These are phyloP conservation scores for Mythimna ferrago DNA, from an alignment of 2,888 invertebrate species.

Conservation along the genomic window DNA sequence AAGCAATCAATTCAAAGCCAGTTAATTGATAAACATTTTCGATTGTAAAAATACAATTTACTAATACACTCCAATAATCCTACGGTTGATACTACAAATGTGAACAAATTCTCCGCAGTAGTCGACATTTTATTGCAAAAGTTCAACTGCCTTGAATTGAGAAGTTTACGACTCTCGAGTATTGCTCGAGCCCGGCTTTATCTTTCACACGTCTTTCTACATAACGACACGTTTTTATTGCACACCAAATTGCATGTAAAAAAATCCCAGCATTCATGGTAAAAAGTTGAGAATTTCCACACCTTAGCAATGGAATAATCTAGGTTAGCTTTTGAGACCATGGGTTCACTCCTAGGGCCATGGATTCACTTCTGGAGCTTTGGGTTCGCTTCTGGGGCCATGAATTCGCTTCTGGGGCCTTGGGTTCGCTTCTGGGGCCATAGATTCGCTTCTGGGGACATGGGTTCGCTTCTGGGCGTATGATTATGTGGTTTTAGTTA, in stretches of 20 bases:
- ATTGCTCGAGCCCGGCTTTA: constrained; percentile 42
- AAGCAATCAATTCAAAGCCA: constrained; percentile 6
- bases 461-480: too few species aligned
- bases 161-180: constrained; percentile 61
- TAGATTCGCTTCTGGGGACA: too few species aligned
- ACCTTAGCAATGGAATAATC: constrained; percentile 31
- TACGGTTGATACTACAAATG: constrained; percentile 39
- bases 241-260: constrained; percentile 43
- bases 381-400: too few species aligned
- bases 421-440: too few species aligned
- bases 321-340: too few species aligned
- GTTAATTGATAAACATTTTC: constrained; percentile 21
- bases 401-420: too few species aligned
- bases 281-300: constrained; percentile 25
- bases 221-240: constrained; percentile 60
- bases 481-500: too few species aligned
- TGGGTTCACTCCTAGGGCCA: too few species aligned
- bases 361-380: too few species aligned
- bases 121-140: constrained; percentile 62
- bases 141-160: constrained; percentile 57
- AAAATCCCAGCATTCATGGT: constrained; percentile 28
- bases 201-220: constrained; percentile 60
- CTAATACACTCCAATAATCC: constrained; percentile 28
- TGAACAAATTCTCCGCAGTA: constrained; percentile 32
- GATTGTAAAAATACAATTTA: constrained; percentile 31